phyloP scores from a whole-genome alignment of 2,888 invertebrate genomes.

The Branchinecta sandiegonensis region DNA sequence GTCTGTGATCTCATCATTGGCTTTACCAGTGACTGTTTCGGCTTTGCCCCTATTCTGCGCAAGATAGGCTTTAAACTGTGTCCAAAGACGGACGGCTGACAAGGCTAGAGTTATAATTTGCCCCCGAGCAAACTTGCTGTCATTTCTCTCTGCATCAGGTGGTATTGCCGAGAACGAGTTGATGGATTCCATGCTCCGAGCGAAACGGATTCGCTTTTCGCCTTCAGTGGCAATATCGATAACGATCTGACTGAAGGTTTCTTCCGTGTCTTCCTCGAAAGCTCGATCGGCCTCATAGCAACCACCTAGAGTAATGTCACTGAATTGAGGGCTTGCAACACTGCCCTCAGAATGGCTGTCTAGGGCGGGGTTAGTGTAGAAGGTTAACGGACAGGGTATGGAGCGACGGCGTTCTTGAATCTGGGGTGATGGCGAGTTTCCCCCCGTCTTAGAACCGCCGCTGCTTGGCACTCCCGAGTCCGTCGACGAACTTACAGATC shows the following conservation, averaged over 20 bases:
- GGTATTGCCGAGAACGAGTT: not conserved
- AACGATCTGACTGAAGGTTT: constrained; percentile 3
- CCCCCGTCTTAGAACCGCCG: not conserved
- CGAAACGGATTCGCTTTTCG: constrained; percentile 10
- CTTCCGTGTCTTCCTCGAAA: constrained; percentile 3
- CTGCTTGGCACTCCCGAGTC: constrained; percentile 12
- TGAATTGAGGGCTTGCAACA: not conserved
- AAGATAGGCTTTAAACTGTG: constrained; percentile 7
- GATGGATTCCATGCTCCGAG: not conserved
- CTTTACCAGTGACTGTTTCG: not conserved
- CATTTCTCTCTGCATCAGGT: not conserved
- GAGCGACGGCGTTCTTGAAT: not conserved
- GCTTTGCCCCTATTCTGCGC: not conserved
- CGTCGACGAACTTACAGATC: constrained; percentile 2
- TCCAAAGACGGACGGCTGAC: constrained; percentile 3
- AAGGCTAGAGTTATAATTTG: not conserved
- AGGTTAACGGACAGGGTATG: not conserved
- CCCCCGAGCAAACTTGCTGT: not conserved
- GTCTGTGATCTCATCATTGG: not conserved
- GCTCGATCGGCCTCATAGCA: constrained; percentile 8
- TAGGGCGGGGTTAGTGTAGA: constrained; percentile 4
- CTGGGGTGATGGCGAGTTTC: not conserved
- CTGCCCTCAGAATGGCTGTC: not conserved
- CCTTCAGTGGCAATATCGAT: not conserved
- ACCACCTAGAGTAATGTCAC: not conserved